Base-by-base conservation (phyloP, 2,797 vertebrate genomes). In the Sebastes cheni region DNA sequence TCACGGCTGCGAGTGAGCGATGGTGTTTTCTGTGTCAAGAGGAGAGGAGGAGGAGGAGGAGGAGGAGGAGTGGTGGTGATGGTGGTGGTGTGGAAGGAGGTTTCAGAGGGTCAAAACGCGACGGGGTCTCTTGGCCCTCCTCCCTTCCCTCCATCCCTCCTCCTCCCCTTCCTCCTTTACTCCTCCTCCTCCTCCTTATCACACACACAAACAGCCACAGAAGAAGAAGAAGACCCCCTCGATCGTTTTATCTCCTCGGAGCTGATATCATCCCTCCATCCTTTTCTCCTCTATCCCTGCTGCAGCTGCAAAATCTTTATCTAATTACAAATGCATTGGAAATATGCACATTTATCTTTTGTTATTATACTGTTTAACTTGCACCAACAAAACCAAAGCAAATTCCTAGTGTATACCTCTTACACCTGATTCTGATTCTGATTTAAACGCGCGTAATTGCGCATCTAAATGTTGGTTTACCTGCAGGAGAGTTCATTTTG, bases 31-130 rank as follows among this genome's bases (percentile, higher is more conserved):
- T 86, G 86, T 70, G 80, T 84, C 80, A 16, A 74, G 82, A 85
- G 77, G 75, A 80, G 87, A 74, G 66, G 10, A 78, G 73, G 27
- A 85, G 79, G 22, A 88, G 86, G 10, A 87, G 75, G 64, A 86
- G 85, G 69, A 76, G 83, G 70, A 83, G 25, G 25, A 27, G 80
- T 66, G 76, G 75, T 75, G 77, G 32, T 83, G 77, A 79, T 86
- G 90, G 91, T 92, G 91, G 92, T 72, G 82, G 92, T 86, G 88
- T 81, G 89, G 36, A 70, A 88, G 93, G 93, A 94, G 93, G 95
- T 94, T 95, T 95, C 87, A 75, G 91, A 93, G 95, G 95, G 95
- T 96, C 96, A 96, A 94, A 96, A 94, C 96, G 91, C 95, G 89
- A 92, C 94, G 94, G 95, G 95, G 94, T 95, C 91, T 92, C 93